Base-by-base conservation (phyloP, 2,888 invertebrate species). In the Polydesmus complanatus region DNA sequence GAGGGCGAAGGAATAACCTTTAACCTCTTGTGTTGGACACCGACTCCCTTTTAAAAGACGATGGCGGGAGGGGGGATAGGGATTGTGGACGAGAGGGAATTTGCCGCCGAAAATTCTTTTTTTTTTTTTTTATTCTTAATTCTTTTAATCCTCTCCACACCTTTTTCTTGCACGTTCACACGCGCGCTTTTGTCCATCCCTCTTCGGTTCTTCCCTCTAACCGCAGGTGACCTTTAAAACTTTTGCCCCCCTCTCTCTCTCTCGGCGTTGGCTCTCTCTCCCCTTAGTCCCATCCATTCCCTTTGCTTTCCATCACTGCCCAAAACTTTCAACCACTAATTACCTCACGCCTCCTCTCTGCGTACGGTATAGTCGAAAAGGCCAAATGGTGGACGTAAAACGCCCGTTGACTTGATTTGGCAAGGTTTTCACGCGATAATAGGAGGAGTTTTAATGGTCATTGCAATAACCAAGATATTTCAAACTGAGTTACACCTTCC, bases 141-240 rank as follows among this genome's bases (percentile, higher is more conserved):
- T 54, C 54, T 54, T 27, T 27, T 27, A 27, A 54, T 54, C 26
- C 27, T 25, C 27, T 27, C 26, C 54, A 25, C 27, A 25, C 54
- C 25, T 3, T 26, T 26, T 54, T 26, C 54, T 54, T n/a, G 25
- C 54, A 54, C 27, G 26, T 54, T 25, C 27, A 54, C 27, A 54
- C 5, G 25, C 54, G 23, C n/a, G 26, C 27, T 27, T n/a, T n/a
- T n/a, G n/a, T n/a, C n/a, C 54, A 54, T 27, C 26, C 54, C 27
- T 54, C 26, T 54, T 54, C 37, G 14, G 14, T 8, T 26, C 26
- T 54, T 21, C 1, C 25, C 54, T 26, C 25, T 19, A 54, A 23
- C 54, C 25, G 54, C 26, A 54, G 18, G 27, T 11, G 54, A 54
- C 54, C 54, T 26, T 54, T 54, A 27, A 54, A 37, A 8, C 37